Conservation (phyloP, 2,113 vertebrate species). For the Sialia sialis region DNA sequence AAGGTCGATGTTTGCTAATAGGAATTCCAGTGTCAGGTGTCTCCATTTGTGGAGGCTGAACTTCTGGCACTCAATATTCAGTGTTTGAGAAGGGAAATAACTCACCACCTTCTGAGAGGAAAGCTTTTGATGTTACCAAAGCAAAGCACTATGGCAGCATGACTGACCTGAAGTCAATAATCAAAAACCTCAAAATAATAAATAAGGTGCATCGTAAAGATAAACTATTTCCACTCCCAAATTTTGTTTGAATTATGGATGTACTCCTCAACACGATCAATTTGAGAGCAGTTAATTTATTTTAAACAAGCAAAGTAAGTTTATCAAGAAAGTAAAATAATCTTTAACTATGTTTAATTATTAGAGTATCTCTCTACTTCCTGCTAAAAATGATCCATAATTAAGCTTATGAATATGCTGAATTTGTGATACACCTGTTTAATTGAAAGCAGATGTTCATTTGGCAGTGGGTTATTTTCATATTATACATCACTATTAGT, state of each 20-base stretch:
- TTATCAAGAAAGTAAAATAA: neutral
- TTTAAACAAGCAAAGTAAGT: neutral
- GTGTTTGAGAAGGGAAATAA: neutral
- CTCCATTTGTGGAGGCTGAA: neutral
- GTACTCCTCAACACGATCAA: neutral
- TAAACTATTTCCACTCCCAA: neutral
- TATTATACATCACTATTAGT: neutral
- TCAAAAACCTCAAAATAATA: neutral
- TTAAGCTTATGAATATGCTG: conserved; percentile 3
- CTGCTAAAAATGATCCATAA: neutral
- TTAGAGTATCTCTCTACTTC: neutral
- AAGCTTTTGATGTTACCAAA: neutral
- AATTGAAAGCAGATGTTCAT: conserved; percentile 39
- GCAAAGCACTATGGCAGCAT: neutral
- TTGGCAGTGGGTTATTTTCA: neutral
- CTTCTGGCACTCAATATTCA: neutral
- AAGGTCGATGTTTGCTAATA: neutral
- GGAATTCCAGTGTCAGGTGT: neutral
- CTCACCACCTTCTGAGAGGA: neutral
- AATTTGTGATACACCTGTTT: conserved; percentile 35
- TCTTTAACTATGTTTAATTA: neutral
- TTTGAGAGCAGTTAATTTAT: neutral
- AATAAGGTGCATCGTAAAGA: neutral
- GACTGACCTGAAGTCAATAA: neutral
- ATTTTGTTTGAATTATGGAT: neutral